Evolutionary conservation across 2,797 vertebrate genomes (phyloP), one percentile per base, ranked within the genome.

Genomic region (Chlorospingus flavigularis): DNA sequence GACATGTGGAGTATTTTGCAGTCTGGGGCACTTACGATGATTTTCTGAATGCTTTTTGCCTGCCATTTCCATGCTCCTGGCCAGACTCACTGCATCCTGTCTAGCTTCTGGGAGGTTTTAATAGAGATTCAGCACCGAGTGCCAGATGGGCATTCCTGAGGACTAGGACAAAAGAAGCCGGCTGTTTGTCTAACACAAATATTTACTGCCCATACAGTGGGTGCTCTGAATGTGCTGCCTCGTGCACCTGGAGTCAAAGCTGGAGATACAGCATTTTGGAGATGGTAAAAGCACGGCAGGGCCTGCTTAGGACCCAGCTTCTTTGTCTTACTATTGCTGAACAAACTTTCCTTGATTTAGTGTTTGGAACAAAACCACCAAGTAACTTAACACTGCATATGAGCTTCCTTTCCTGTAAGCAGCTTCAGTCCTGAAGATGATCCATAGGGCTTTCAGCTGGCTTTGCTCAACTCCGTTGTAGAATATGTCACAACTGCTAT

Each of bases 371-470:
- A 92, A 91, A 94, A 68, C 48, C 54, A 39, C 83, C 58, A 90
- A 86, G 63, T 90, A 78, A 70, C 43, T 78, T 83, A 88, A 58
- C 51, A 35, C 72, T 80, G 45, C 50, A n/a, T 43, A 31, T 50
- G 66, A 81, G 33, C 45, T 91, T 91, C 39, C 72, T 92, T 92
- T 86, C 54, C 58, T 66, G n/a, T 75, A 78, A 91, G 79, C 68
- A 80, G 43, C 75, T 86, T 97, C 91, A 91, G 61, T 47, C 72
- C 79, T 94, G 72, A 91, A 60, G 81, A 70, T 91, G 86, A 93
- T 95, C 94, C 84, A 21, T 80, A 43, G 78, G 81, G 68, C 68
- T 94, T 93, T 97, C 76, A 88, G 73, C 78, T 93, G 81, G 62
- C 87, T 96, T 93, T 86, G 84, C 82, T 89, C 75, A 89, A 17